Percentiles rank a stretch among this genome's conserved stretches.
Conservation (phyloP, 2,113 vertebrate genomes). For the Lethenteron camtschaticum region DNA sequence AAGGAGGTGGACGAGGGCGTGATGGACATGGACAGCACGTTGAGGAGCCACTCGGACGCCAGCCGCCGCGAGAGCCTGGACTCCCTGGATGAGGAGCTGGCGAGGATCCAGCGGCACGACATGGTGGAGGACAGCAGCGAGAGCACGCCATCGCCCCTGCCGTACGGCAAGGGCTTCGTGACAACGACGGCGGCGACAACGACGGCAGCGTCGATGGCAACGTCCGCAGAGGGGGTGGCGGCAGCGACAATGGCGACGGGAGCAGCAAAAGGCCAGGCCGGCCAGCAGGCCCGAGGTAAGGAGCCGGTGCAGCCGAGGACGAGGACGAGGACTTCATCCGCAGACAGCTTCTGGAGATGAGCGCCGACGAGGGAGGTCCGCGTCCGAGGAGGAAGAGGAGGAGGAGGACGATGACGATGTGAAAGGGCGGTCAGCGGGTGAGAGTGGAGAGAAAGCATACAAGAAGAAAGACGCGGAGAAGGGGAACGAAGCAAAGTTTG, state of each 20-base stretch:
- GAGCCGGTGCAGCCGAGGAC: slow-evolving; percentile 31
- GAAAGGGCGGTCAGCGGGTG: not conserved
- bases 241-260: too few species aligned
- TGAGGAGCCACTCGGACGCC: too few species aligned
- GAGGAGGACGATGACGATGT: slow-evolving; percentile 16
- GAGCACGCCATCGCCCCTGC: slow-evolving; percentile 60
- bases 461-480: not conserved
- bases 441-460: not conserved
- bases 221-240: too few species aligned
- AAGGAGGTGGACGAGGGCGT: slow-evolving; percentile 65
- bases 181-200: too few species aligned
- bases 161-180: slow-evolving; percentile 24
- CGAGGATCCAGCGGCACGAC: slow-evolving; percentile 77
- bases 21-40: slow-evolving; percentile 16
- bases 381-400: slow-evolving; percentile 41
- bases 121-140: slow-evolving; percentile 89
- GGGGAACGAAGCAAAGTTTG: not conserved
- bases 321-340: slow-evolving; percentile 92
- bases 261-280: too few species aligned
- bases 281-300: too few species aligned
- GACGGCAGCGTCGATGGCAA: too few species aligned
- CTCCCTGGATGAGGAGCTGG: slow-evolving; percentile 60
- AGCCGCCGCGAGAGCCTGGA: slow-evolving; percentile 23
- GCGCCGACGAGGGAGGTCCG: slow-evolving; percentile 70
- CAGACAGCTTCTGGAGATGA: slow-evolving; percentile 90